A percentile compares a stretch with the other conserved stretches of the same genome.
These are phyloP conservation scores for Pandion haliaetus DNA, from an alignment of 2,113 vertebrate genomes.

Conservation along the genomic window DNA sequence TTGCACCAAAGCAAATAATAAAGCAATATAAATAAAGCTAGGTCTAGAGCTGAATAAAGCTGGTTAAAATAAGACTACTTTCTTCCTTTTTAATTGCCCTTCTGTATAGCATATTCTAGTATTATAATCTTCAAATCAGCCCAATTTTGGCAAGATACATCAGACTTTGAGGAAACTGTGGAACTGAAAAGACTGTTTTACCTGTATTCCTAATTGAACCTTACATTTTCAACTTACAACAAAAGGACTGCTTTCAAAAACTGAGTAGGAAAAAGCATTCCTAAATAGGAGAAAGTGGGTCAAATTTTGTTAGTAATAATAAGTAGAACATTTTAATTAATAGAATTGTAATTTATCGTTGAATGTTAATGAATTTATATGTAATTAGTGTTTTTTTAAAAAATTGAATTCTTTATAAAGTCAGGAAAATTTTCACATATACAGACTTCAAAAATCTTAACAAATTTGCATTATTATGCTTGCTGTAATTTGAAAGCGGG, in stretches of 20 bases:
- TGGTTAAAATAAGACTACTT: neutral
- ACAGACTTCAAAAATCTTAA: neutral
- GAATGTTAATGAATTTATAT: neutral
- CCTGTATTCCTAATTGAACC: neutral
- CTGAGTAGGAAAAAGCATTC: neutral
- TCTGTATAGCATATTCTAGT: neutral
- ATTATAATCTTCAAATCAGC: neutral
- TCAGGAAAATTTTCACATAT: neutral
- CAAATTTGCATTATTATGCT: neutral
- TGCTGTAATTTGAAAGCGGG: neutral
- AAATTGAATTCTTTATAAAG: neutral
- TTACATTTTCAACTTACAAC: neutral
- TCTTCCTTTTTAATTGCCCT: neutral
- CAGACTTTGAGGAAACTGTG: neutral
- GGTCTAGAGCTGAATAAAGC: neutral
- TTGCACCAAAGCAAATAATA: neutral
- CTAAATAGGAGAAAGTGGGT: neutral
- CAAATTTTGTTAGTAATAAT: neutral
- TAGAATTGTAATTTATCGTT: neutral
- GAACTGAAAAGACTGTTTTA: neutral
- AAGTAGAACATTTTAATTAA: constrained; percentile 3
- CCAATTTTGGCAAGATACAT: neutral
- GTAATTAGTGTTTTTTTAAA: neutral
- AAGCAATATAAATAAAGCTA: neutral
- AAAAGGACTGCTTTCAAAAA: neutral